Percentiles rank a stretch among this genome's conserved stretches.
These are phyloP conservation scores for Agrilus planipennis DNA, from an alignment of 1,140 invertebrate genomes.

Conservation along the genomic window DNA sequence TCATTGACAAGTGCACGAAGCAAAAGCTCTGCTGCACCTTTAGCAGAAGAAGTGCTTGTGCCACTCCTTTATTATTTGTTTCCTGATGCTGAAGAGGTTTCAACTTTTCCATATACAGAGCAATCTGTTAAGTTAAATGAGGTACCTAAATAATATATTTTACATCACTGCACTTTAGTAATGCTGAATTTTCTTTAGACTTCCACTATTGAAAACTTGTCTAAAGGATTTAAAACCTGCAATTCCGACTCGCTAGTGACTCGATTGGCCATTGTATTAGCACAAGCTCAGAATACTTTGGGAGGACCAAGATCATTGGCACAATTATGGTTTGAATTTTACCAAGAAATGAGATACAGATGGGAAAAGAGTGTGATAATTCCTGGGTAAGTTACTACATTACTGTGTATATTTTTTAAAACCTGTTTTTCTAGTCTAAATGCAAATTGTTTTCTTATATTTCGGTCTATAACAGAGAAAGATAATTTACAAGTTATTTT, in stretches of 20 bases:
- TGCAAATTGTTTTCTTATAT: neutral
- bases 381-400: constrained; percentile 80
- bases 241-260: constrained; percentile 68
- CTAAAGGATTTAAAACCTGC: constrained; percentile 59
- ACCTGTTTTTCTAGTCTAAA: neutral
- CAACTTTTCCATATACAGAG: constrained; percentile 33
- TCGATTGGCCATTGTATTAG: constrained; percentile 68
- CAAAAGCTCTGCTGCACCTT: constrained; percentile 50
- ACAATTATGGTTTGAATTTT: constrained; percentile 87
- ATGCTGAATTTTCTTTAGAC: neutral
- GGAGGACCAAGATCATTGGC: constrained; percentile 71
- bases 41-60: constrained; percentile 61
- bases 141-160: too few species aligned
- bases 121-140: constrained; percentile 8
- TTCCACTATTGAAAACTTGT: constrained; percentile 1
- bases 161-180: neutral
- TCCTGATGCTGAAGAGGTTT: constrained; percentile 68
- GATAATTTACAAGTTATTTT: too few species aligned
- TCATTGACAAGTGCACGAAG: constrained; percentile 36
- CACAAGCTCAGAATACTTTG: constrained; percentile 62
- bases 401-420: neutral
- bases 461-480: too few species aligned
- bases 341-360: constrained; percentile 76
- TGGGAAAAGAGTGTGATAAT: constrained; percentile 75
- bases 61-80: constrained; percentile 77